Percentiles rank a stretch among this genome's conserved stretches.
phyloP scores from a whole-genome alignment of 2,888 invertebrate species.

The Drosophila nr. perissopoda region DNA sequence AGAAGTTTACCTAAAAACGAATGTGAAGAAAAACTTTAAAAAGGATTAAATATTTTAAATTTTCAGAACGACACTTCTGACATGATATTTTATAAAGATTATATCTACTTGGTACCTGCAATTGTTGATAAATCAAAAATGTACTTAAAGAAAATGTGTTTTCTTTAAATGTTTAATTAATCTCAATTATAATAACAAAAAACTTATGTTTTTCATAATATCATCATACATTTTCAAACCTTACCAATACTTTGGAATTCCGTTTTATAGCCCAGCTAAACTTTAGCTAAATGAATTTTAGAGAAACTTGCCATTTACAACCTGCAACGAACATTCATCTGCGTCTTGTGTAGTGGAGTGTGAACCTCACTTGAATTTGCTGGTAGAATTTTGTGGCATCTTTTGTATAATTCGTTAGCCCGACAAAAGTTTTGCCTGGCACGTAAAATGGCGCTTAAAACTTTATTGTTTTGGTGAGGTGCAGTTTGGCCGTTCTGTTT shows the following conservation, averaged over 20 bases:
- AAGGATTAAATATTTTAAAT: background rate
- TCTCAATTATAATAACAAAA: background rate
- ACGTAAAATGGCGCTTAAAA: constrained; percentile 64
- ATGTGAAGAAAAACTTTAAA: background rate
- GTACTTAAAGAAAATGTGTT: background rate
- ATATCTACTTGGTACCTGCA: background rate
- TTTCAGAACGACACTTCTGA: background rate
- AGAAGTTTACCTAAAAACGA: background rate
- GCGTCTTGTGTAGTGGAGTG: constrained; percentile 60
- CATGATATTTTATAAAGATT: background rate
- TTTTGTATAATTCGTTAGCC: constrained; percentile 54
- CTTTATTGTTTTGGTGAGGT: constrained; percentile 52
- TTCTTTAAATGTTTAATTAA: background rate
- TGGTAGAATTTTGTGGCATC: constrained; percentile 48
- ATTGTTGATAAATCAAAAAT: background rate
- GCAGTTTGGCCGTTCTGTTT: constrained; percentile 44
- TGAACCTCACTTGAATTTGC: constrained; percentile 44
- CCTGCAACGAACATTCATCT: constrained; percentile 27
- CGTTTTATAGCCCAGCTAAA: constrained; percentile 1
- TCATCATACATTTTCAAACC: background rate
- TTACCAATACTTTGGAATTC: background rate
- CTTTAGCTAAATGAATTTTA: constrained; percentile 22
- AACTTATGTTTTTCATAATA: background rate
- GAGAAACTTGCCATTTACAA: constrained; percentile 8
- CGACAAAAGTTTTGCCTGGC: constrained; percentile 54